Percentiles rank a stretch among this genome's conserved stretches.
These are phyloP conservation scores for Caenorhabditis japonica DNA, from an alignment of 2,888 invertebrate species.

Conservation along the genomic window DNA sequence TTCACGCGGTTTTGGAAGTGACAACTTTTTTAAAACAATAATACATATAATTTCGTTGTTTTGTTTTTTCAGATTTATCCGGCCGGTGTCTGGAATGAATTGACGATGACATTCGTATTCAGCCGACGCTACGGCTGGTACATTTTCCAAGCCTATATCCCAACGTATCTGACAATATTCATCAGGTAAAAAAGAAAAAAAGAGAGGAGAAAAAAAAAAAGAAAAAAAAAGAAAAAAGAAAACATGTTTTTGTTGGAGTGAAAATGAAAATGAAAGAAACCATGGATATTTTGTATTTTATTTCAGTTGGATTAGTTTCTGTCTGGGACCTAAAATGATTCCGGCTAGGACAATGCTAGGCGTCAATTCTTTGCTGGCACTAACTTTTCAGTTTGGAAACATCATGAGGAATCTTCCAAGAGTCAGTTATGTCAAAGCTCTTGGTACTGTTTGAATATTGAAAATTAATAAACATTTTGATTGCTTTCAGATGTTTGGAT, in stretches of 20 bases:
- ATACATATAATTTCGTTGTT: not conserved
- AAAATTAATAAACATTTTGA: not conserved
- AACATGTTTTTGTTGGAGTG: slow-evolving; percentile 5
- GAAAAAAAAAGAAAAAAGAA: no score
- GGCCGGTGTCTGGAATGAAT: slow-evolving; percentile 76
- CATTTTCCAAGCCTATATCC: slow-evolving; percentile 77
- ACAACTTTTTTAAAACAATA: no score
- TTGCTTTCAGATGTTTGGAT: slow-evolving; percentile 70
- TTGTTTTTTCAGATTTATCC: slow-evolving; percentile 66
- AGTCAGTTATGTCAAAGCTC: slow-evolving; percentile 68
- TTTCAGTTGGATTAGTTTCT: slow-evolving; percentile 72
- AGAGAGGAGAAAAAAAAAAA: slow-evolving; percentile 56
- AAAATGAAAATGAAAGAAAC: no score
- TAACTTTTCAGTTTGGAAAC: slow-evolving; percentile 74
- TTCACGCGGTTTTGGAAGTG: no score
- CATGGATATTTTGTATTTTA: not conserved
- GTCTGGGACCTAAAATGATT: slow-evolving; percentile 71
- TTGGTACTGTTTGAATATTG: slow-evolving; percentile 42
- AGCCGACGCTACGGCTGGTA: slow-evolving; percentile 76
- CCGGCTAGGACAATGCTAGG: slow-evolving; percentile 75
- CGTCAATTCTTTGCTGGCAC: slow-evolving; percentile 72
- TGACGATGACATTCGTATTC: slow-evolving; percentile 75
- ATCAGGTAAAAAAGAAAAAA: slow-evolving; percentile 66
- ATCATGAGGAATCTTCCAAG: slow-evolving; percentile 76
- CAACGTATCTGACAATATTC: slow-evolving; percentile 77